Evolutionary conservation across 2,888 invertebrate species (phyloP).

Genomic region (Tipula lateralis): DNA sequence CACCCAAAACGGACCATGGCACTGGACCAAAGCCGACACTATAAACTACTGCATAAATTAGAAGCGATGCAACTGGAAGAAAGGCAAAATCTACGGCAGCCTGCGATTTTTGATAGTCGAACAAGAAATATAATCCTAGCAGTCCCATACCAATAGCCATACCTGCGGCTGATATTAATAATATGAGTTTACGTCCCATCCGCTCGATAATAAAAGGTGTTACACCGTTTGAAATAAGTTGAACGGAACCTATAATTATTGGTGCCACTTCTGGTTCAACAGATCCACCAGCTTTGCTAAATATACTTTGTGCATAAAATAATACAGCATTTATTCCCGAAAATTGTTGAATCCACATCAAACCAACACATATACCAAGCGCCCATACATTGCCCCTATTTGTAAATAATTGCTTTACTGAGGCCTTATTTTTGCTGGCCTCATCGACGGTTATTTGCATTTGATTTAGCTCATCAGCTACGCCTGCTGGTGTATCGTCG

Average conservation of each 20-base stretch:
- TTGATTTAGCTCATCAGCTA: constrained; percentile 59
- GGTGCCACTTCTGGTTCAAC: constrained; percentile 61
- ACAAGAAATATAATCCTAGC: constrained; percentile 62
- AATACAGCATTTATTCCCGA: constrained; percentile 77
- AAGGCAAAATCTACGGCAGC: constrained; percentile 55
- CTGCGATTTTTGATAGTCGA: constrained; percentile 49
- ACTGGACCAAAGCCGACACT: constrained; percentile 72
- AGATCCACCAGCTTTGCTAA: constrained; percentile 59
- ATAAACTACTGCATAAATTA: constrained; percentile 71
- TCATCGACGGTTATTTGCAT: constrained; percentile 55
- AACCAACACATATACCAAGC: constrained; percentile 65
- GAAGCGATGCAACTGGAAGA: constrained; percentile 66
- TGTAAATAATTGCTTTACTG: constrained; percentile 55
- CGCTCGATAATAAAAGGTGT: constrained; percentile 73
- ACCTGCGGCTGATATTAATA: constrained; percentile 65
- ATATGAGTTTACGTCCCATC: constrained; percentile 66
- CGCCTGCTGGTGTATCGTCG: constrained; percentile 55
- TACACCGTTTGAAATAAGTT: constrained; percentile 64
- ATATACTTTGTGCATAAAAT: constrained; percentile 71
- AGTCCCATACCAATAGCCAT: constrained; percentile 56
- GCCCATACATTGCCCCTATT: constrained; percentile 70
- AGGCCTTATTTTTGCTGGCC: constrained; percentile 47
- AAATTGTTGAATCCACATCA: constrained; percentile 79
- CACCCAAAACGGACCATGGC: constrained; percentile 78
- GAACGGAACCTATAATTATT: constrained; percentile 67